Evolutionary conservation across 2,888 invertebrate species (phyloP).

Genomic region (Cephus sareptanus): DNA sequence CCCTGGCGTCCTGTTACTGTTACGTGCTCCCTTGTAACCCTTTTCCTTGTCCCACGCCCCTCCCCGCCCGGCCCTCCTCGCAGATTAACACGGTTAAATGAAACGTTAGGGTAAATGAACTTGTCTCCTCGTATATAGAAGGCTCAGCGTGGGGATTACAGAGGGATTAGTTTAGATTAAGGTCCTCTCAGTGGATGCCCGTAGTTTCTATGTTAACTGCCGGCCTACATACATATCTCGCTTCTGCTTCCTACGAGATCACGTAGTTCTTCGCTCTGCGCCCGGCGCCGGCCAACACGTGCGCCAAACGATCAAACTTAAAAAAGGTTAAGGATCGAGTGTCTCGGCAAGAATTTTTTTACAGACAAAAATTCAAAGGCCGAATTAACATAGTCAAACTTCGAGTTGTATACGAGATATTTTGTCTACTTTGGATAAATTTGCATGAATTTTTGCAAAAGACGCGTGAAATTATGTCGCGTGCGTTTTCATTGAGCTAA

Average conservation of each 20-base stretch:
- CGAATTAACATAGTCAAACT: background rate
- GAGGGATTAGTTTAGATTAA: conserved; percentile 60
- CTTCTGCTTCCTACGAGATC: conserved; percentile 29
- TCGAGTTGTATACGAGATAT: background rate
- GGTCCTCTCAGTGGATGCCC: conserved; percentile 47
- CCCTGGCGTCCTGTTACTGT: background rate
- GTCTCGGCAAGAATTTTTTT: background rate
- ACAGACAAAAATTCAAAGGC: background rate
- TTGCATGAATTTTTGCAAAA: background rate
- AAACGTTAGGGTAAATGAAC: conserved; percentile 41
- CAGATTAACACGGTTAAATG: conserved; percentile 39
- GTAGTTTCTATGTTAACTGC: conserved; percentile 58
- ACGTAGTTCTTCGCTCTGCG: conserved; percentile 15
- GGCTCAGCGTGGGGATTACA: conserved; percentile 46
- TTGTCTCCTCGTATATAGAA: conserved; percentile 25
- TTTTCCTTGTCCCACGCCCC: background rate
- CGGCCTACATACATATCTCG: conserved; percentile 52
- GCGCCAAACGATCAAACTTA: conserved; percentile 6
- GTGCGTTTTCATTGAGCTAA: too few relatives aligned
- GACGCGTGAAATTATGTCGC: background rate
- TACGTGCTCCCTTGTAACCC: background rate
- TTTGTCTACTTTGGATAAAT: background rate
- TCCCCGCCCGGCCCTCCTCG: background rate
- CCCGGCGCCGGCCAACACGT: background rate
- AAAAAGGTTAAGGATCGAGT: background rate